Percentiles rank a stretch among this genome's conserved stretches.
These are phyloP conservation scores for Pegea sp. DNA, from an alignment of 23 tunicate genomes.

Conservation along the genomic window DNA sequence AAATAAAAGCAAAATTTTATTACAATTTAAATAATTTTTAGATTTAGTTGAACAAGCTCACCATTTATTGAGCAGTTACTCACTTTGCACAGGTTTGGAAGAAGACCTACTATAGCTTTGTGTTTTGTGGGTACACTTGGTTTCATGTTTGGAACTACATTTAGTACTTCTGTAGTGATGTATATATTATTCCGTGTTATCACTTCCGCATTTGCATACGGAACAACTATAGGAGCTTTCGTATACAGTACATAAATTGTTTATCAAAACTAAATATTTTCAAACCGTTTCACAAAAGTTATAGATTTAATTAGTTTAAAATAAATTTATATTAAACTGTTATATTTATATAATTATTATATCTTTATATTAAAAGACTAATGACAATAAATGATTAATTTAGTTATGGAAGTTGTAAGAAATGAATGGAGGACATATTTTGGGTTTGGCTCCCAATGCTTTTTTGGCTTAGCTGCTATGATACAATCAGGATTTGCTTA, in stretches of 20 bases:
- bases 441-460: neutral
- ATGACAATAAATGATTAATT: neutral
- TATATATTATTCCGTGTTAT: slow-evolving; percentile 10
- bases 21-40: neutral
- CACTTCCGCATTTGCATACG: slow-evolving; percentile 17
- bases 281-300: neutral
- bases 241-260: slow-evolving; percentile 24
- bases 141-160: slow-evolving; percentile 10
- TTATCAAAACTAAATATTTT: neutral
- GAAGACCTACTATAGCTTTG: slow-evolving; percentile 12
- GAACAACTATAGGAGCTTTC: slow-evolving; percentile 15
- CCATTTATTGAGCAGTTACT: neutral
- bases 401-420: slow-evolving; percentile 2
- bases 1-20: neutral
- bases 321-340: neutral
- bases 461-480: neutral
- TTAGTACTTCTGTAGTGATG: slow-evolving; percentile 7
- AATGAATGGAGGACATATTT: neutral
- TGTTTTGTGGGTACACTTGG: slow-evolving; percentile 4
- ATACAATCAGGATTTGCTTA: too few relatives aligned
- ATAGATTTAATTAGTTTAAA: neutral
- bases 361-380: neutral
- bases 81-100: slow-evolving; percentile 16
- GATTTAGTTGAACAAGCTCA: neutral
- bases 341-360: neutral